Percentiles rank a stretch among this genome's conserved stretches.
Conservation (phyloP, 2,797 vertebrate species). For the Okamejei kenojei region DNA sequence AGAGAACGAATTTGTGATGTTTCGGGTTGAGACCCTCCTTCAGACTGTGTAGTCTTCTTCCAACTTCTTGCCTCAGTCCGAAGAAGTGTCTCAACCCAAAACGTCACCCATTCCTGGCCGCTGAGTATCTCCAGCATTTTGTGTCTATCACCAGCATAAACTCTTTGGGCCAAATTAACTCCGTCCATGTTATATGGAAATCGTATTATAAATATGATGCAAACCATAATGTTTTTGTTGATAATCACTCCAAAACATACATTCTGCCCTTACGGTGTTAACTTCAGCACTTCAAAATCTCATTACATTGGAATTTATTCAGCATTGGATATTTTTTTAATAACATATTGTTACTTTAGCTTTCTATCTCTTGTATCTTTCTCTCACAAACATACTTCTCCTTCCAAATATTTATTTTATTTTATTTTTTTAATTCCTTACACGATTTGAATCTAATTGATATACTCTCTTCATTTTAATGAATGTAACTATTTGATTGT, state of each 20-base stretch:
- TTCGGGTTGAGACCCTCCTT: too few species aligned
- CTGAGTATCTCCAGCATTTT: too few species aligned
- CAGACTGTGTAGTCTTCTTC: too few species aligned
- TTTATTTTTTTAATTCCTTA: neutral
- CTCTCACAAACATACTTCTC: neutral
- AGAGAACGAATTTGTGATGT: too few species aligned
- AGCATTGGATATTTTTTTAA: neutral
- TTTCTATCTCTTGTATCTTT: neutral
- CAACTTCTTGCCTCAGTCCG: too few species aligned
- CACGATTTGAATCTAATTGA: neutral
- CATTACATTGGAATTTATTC: neutral
- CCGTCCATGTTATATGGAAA: too few species aligned
- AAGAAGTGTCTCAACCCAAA: too few species aligned
- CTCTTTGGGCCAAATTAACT: too few species aligned
- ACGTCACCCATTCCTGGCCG: too few species aligned
- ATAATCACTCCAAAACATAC: neutral
- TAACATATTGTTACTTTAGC: neutral
- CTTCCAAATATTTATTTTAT: neutral
- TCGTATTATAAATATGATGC: too few species aligned
- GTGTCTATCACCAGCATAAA: too few species aligned
- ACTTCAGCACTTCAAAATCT: neutral
- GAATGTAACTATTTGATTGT: too few species aligned
- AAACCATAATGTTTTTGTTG: neutral
- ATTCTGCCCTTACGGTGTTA: neutral
- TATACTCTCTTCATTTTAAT: neutral